phyloP scores from a whole-genome alignment of 2,113 vertebrate genomes.

The Prunella fulvescens region DNA sequence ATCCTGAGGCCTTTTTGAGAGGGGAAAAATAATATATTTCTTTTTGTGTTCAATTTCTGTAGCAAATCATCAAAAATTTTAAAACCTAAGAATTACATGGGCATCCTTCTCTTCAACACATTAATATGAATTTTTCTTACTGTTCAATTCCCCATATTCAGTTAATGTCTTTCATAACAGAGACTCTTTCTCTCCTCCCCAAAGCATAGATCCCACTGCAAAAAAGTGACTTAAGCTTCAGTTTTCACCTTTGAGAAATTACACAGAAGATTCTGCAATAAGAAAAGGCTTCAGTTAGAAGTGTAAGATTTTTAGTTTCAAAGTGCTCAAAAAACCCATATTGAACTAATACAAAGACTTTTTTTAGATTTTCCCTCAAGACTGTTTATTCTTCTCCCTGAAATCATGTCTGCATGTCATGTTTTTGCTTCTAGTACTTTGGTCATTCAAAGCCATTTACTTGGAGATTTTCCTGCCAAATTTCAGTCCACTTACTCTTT shows the following conservation, averaged over 20 bases:
- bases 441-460: not conserved
- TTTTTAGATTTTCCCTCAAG: not conserved
- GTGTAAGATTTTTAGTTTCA: not conserved
- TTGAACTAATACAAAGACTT: not conserved
- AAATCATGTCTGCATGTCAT: not conserved
- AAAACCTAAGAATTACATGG: not conserved
- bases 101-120: not conserved
- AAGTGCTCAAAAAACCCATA: not conserved
- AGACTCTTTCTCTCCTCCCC: not conserved
- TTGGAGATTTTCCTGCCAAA: not conserved
- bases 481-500: not conserved
- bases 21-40: not conserved
- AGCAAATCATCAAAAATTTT: not conserved
- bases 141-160: not conserved
- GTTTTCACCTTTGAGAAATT: not conserved
- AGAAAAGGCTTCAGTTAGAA: not conserved
- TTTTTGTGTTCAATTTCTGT: not conserved
- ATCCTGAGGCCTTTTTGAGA: not conserved
- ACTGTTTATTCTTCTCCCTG: not conserved
- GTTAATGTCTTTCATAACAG: not conserved
- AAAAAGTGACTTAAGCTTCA: not conserved
- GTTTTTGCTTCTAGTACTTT: not conserved
- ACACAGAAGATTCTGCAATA: not conserved
- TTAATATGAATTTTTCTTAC: not conserved
- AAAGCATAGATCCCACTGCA: not conserved